These are phyloP conservation scores for Dipodomys merriami DNA, from an alignment of 2,113 vertebrate species.

Conservation along the genomic window DNA sequence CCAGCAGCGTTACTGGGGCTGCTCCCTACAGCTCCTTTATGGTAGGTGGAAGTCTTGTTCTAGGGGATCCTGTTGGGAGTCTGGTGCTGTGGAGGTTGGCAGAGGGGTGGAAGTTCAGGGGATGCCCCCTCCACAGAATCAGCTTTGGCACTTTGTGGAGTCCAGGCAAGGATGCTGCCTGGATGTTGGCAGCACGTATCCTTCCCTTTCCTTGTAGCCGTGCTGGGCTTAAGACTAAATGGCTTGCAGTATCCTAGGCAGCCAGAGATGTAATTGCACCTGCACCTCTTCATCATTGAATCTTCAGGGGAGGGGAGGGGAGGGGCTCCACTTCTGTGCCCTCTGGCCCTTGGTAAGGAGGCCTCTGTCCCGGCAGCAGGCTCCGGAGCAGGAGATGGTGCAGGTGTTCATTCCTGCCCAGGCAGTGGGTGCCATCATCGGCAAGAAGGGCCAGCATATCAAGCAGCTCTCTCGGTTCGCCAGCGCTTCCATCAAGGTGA, in stretches of 20 bases:
- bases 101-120: neutral
- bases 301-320: neutral
- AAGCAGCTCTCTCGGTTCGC: constrained; percentile 97
- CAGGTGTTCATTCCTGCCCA: constrained; percentile 97
- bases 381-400: constrained; percentile 95
- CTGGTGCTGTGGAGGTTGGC: neutral
- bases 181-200: neutral
- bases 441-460: constrained; percentile 98
- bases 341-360: neutral
- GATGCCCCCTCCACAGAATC: accelerated
- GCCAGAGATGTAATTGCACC: neutral
- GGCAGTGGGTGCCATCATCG: constrained; percentile 96
- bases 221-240: neutral
- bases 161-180: neutral
- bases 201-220: neutral
- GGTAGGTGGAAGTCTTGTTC: constrained; percentile 82
- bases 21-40: constrained; percentile 94
- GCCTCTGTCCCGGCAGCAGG: constrained; percentile 80
- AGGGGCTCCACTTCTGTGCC: neutral
- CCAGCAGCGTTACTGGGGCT: constrained; percentile 88
- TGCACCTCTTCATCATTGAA: neutral
- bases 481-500: constrained; percentile 97
- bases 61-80: neutral
- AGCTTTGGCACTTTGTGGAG: too few relatives aligned
- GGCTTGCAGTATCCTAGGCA: accelerated